A percentile compares a stretch with the other conserved stretches of the same genome.
These are phyloP conservation scores for Podarcis siculus DNA, from an alignment of 2,797 vertebrate genomes.

Conservation along the genomic window DNA sequence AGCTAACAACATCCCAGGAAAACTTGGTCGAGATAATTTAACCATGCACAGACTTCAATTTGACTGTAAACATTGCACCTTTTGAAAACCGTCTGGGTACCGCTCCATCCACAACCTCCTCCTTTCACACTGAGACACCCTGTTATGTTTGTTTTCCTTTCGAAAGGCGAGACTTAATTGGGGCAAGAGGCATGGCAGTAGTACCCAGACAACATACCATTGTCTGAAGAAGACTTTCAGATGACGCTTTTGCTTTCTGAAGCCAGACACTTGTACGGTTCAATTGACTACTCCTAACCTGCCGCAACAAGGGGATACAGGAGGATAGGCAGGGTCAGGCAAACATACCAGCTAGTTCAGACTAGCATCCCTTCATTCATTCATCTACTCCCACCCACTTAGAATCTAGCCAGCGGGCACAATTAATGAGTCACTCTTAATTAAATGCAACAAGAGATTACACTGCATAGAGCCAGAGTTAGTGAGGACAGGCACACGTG, in stretches of 20 bases:
- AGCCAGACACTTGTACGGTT: conserved; percentile 5
- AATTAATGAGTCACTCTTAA: conserved; percentile 15
- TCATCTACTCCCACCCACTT: not conserved
- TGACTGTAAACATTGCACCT: conserved; percentile 27
- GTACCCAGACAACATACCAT: conserved; percentile 20
- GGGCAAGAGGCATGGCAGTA: conserved; percentile 4
- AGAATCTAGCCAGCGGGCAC: not conserved
- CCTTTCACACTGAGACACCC: not conserved
- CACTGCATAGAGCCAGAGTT: not conserved
- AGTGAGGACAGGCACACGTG: not conserved
- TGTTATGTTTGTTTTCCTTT: conserved; percentile 38
- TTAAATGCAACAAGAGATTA: not conserved
- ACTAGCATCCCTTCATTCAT: not conserved
- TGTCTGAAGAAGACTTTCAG: conserved; percentile 40
- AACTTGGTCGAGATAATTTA: conserved; percentile 8
- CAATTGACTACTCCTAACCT: not conserved
- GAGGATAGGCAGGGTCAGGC: fast-evolving
- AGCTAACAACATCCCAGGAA: not conserved
- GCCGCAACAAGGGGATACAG: conserved; percentile 19
- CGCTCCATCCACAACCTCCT: not conserved
- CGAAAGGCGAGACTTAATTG: conserved; percentile 12
- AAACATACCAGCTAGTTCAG: not conserved
- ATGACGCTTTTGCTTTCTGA: conserved; percentile 3
- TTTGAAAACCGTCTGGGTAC: conserved; percentile 22
- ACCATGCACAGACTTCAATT: conserved; percentile 15